phyloP scores from a whole-genome alignment of 2,888 invertebrate genomes.

The Tribolium freemani region DNA sequence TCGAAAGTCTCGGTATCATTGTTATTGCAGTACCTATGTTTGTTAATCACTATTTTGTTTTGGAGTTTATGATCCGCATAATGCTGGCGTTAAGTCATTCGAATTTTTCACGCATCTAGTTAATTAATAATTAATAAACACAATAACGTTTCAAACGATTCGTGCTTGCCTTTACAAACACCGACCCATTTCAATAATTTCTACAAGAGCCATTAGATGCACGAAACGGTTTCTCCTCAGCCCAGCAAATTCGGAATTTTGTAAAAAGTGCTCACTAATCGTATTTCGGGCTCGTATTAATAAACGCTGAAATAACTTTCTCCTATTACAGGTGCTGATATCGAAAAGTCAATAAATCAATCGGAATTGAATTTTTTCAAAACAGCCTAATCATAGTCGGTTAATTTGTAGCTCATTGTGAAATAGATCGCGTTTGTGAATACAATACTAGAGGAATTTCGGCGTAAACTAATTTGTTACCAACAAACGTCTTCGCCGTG shows the following conservation, averaged over 20 bases:
- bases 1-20: neutral
- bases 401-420: neutral
- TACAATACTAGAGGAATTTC: slow-evolving; percentile 1
- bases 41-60: neutral
- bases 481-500: neutral
- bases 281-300: neutral
- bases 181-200: neutral
- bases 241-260: neutral
- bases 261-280: neutral
- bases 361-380: neutral
- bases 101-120: neutral
- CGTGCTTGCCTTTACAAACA: slow-evolving; percentile 13
- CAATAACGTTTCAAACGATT: neutral
- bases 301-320: neutral
- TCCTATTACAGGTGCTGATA: neutral
- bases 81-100: slow-evolving; percentile 14
- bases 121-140: slow-evolving; percentile 6
- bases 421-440: neutral
- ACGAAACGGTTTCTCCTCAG: slow-evolving; percentile 12
- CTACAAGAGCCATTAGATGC: slow-evolving; percentile 2
- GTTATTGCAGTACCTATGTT: neutral
- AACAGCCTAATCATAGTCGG: neutral
- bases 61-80: neutral
- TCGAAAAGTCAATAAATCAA: neutral
- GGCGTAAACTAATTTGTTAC: slow-evolving; percentile 6